Percentiles rank a stretch among this genome's conserved stretches.
phyloP scores from a whole-genome alignment of 1,140 invertebrate species.

The Pseudomyrmex sp. region DNA sequence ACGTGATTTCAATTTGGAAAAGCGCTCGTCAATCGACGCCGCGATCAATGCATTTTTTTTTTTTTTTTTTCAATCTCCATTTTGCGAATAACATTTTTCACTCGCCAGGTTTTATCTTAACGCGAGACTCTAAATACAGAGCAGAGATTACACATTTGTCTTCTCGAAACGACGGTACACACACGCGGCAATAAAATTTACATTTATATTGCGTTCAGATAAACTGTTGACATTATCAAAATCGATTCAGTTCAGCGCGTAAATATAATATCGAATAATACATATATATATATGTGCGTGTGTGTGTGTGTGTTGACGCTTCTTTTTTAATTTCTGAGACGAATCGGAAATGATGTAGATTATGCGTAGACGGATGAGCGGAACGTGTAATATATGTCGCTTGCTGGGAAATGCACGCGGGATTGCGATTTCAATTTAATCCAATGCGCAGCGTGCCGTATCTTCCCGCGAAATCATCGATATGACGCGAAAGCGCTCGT shows the following conservation, averaged over 20 bases:
- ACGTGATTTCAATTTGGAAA: conserved; percentile 47
- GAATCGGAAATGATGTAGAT: conserved; percentile 39
- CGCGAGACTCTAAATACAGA: too few relatives aligned
- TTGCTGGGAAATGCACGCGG: conserved; percentile 23
- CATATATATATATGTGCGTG: neutral
- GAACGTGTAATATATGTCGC: conserved; percentile 9
- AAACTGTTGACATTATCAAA: too few relatives aligned
- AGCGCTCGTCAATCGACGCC: neutral
- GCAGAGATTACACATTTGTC: too few relatives aligned
- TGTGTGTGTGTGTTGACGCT: neutral
- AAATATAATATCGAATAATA: neutral
- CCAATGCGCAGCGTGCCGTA: conserved; percentile 41
- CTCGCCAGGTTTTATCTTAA: neutral
- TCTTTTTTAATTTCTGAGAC: conserved; percentile 25
- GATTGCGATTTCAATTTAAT: conserved; percentile 59
- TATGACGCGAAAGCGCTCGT: conserved; percentile 34
- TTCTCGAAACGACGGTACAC: too few relatives aligned
- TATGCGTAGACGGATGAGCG: conserved; percentile 35
- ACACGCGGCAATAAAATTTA: too few relatives aligned
- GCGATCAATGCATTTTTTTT: too few relatives aligned
- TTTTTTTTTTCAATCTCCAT: neutral
- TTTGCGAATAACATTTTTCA: neutral
- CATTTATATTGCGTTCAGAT: too few relatives aligned
- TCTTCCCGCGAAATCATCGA: conserved; percentile 41
- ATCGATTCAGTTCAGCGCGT: neutral